Evolutionary conservation across 2,888 invertebrate species (phyloP).

Genomic region (Philereme vetulata): DNA sequence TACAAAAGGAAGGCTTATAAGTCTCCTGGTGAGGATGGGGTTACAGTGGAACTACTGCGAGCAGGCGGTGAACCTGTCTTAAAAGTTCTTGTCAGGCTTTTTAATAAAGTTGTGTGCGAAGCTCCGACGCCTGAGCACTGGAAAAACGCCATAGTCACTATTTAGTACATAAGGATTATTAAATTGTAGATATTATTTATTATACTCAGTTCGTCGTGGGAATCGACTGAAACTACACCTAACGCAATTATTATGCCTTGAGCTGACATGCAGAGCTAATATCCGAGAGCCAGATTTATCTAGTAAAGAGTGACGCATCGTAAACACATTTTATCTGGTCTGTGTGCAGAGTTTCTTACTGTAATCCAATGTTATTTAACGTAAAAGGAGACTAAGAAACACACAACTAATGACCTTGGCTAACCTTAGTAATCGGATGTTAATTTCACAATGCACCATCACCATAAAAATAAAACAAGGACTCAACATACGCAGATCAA

Average conservation of each 20-base stretch:
- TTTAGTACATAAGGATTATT: no score
- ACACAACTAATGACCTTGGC: conserved; percentile 12
- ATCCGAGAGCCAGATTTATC: conserved; percentile 16
- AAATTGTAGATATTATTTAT: no score
- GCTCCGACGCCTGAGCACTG: no score
- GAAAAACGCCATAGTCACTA: no score
- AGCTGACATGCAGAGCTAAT: conserved; percentile 9
- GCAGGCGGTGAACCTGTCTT: no score
- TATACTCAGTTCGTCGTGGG: conserved; percentile 2
- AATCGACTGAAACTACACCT: neutral
- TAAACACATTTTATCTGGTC: conserved; percentile 14
- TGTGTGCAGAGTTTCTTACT: conserved; percentile 10
- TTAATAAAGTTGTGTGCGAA: no score
- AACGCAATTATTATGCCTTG: neutral
- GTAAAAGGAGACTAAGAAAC: neutral
- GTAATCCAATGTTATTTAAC: neutral
- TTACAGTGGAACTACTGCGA: no score
- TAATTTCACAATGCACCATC: conserved; percentile 5
- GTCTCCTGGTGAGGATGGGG: no score
- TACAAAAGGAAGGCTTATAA: no score
- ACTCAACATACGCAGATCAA: conserved; percentile 21
- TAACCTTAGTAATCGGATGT: neutral
- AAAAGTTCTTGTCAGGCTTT: no score
- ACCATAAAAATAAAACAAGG: conserved; percentile 21
- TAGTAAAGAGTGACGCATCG: conserved; percentile 15